Evolutionary conservation across 2,888 invertebrate species (phyloP), one percentile per base, ranked within the genome.

Genomic region (Agonopterix alstromeriana): DNA sequence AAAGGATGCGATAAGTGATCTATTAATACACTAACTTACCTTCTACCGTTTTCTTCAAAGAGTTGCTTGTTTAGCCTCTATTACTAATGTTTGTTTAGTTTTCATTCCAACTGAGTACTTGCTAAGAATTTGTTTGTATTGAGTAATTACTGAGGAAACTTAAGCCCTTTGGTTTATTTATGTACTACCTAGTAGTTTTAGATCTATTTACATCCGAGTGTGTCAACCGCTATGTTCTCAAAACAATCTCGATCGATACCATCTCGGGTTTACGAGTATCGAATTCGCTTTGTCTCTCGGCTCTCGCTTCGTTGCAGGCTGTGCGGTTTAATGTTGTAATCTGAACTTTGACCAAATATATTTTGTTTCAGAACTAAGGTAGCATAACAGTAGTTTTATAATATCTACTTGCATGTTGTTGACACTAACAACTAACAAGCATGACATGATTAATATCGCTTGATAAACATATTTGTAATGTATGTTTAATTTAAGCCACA

Each of bases 201-300:
- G 27, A 35, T 42, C 36, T 12, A 43, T 36, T 36, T 43, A 14
- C 40, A 12, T 11, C 8, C 17, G 12, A 48, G 4, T 41, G 40
- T 45, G 48, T 48, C 45, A 48, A 48, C 48, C 48, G 48, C 45
- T 48, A 45, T 35, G 48, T 45, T 36, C 10, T 11, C 10, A 43
- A 42, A 10, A 27, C 27, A n/a, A 17, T 27, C 27, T 43, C 17
- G 10, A 9, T 17, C 27, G 27, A 8, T 27, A 9, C 10, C 11
- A 10, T 27, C 43, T 43, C 17, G 10, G 43, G 27, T 27, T 27
- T 43, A 8, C 42, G 12, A 2, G 43, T 43, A 10, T 43, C 43
- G 11, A 27, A 43, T 43, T 27, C 10, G 10, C 45, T 5, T 45
- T 45, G 36, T 45, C 45, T 42, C 12, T 36, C 12, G 36, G 36